phyloP scores from a whole-genome alignment of 2,113 vertebrate species.

The Oceanodroma tethys region DNA sequence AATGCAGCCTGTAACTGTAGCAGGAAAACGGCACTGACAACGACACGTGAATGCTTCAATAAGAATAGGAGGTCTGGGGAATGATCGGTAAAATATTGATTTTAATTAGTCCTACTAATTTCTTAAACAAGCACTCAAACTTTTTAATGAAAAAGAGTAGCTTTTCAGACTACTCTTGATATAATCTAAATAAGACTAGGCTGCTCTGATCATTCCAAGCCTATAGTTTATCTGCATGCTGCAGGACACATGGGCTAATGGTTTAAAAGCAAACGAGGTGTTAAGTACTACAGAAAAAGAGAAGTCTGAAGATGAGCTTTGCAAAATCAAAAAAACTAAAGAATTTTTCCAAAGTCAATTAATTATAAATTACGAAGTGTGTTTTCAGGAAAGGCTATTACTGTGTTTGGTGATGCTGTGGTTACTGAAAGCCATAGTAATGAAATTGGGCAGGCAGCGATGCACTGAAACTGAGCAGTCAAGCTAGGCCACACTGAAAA shows the following conservation, averaged over 20 bases:
- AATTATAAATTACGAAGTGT: background rate
- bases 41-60: fast-evolving
- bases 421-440: background rate
- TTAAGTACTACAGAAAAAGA: background rate
- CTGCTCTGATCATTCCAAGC: background rate
- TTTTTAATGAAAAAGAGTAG: background rate
- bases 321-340: background rate
- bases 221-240: background rate
- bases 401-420: background rate
- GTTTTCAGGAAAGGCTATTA: background rate
- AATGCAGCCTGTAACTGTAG: background rate
- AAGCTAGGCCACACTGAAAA: background rate
- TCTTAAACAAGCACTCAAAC: background rate
- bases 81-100: background rate
- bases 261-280: background rate
- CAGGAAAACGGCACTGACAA: background rate
- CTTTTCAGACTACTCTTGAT: background rate
- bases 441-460: background rate
- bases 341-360: background rate
- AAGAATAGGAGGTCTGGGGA: background rate
- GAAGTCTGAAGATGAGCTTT: background rate
- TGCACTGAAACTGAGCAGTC: background rate
- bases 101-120: background rate
- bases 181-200: background rate
- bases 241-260: background rate